Evolutionary conservation across 2,888 invertebrate genomes (phyloP), one percentile per base, ranked within the genome.

Genomic region (Cylindroiulus punctatus): DNA sequence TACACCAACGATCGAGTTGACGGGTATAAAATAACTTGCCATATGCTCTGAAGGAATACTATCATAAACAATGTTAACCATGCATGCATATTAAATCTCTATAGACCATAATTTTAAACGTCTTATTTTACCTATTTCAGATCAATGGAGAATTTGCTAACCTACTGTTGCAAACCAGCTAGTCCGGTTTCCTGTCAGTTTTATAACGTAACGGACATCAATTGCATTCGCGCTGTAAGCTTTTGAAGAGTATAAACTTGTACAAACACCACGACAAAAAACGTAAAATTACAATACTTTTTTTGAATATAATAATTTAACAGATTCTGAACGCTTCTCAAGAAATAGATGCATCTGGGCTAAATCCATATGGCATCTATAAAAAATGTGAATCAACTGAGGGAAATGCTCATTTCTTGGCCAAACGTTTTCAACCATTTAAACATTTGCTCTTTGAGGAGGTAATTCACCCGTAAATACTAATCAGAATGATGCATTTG

Each of bases 121-220:
- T 47, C 5, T 5, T 2, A 47, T 47, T 47, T 47, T 32, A 85
- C 86, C 85, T 65, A 65, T 88, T 88, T 57, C 87, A 89, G 89
- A 52, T 65, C 89, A n/a, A 90, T 90, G 90, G 87, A 88, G 30
- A 86, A 88, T 36, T 88, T 90, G 81, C 85, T 89, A 81, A 86
- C 87, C 36, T 87, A 87, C 47, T 90, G 90, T 86, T 90, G 90
- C 85, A 44, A 42, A 42, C 84, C 84, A 26, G 19, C 42, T 30
- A 84, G 5, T 42, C 84, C 84, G 14, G 17, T 42, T 2, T 5
- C 40, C 4, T 84, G 84, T n/a, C 3, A 42, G 2, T 84, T 84
- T 84, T 84, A 3, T 84, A 26, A 42, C 19, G 26, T 42, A 17
- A 44, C 26, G 14, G 42, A 84, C 42, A 42, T 14, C 1, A 42